A percentile compares a stretch with the other conserved stretches of the same genome.
Conservation (phyloP, 2,113 vertebrate genomes). For the Ictidomys tridecemlineatus region DNA sequence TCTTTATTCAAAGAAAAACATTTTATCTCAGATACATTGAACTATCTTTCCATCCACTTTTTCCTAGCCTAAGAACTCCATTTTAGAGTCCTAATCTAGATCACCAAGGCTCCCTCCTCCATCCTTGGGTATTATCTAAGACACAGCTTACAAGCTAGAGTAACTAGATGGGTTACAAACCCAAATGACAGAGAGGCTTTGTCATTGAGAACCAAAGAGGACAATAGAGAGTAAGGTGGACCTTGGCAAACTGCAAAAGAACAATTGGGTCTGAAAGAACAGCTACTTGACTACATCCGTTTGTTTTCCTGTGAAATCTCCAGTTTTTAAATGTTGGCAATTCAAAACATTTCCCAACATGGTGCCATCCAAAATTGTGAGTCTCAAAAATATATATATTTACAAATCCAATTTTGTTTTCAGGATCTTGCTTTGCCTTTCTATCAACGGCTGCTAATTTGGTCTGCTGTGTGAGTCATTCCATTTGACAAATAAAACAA, state of each 20-base stretch:
- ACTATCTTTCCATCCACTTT: not conserved
- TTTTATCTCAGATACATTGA: not conserved
- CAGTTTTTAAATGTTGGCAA: not conserved
- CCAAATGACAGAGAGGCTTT: not conserved
- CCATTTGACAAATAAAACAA: constrained; percentile 10
- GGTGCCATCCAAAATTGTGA: not conserved
- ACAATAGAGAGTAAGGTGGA: not conserved
- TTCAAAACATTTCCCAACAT: not conserved
- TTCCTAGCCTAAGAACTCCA: not conserved
- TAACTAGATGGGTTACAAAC: not conserved
- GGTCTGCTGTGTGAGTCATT: not conserved
- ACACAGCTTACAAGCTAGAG: not conserved
- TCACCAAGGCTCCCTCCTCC: not conserved
- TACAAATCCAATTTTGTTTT: not conserved
- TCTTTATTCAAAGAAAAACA: constrained; percentile 28
- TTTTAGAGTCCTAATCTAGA: not conserved
- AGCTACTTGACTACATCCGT: not conserved
- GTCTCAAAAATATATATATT: not conserved
- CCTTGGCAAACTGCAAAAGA: not conserved
- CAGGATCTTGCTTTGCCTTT: not conserved
- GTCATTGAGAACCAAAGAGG: not conserved
- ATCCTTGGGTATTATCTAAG: not conserved
- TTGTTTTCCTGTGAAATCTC: not conserved
- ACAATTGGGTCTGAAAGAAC: not conserved
- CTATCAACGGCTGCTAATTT: not conserved